Evolutionary conservation across 2,888 invertebrate genomes (phyloP).

Genomic region (Hirudinaria manillensis): DNA sequence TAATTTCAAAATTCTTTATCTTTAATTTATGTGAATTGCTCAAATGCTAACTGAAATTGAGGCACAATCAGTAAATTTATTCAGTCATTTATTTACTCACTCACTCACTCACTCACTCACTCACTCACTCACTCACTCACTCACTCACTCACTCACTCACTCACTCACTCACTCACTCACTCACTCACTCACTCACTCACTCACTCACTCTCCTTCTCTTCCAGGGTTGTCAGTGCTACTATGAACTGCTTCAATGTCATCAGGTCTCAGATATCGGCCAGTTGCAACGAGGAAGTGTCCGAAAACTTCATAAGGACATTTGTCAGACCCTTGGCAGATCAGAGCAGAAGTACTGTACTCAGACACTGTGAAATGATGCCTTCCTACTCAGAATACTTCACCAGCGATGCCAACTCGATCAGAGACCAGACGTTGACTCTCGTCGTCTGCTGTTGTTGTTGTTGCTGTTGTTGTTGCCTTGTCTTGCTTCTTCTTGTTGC

Average conservation of each 20-base stretch:
- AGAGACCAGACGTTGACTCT: no score
- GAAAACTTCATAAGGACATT: constrained; percentile 2
- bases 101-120: not conserved
- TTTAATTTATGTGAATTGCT: no score
- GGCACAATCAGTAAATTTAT: no score
- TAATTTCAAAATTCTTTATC: no score
- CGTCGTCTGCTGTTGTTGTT: no score
- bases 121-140: constrained; percentile 11
- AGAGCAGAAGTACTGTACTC: not conserved
- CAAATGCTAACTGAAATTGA: no score
- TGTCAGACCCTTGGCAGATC: constrained; percentile 1
- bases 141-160: constrained; percentile 16
- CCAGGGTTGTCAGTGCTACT: constrained; percentile 19
- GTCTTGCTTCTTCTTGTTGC: no score
- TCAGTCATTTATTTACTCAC: not conserved
- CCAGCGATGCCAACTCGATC: not conserved
- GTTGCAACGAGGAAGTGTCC: constrained; percentile 20
- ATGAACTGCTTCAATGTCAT: constrained; percentile 26
- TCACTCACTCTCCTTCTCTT: not conserved
- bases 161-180: constrained; percentile 19
- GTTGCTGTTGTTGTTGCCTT: no score
- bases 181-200: constrained; percentile 8
- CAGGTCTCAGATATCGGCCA: not conserved
- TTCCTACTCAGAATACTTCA: constrained; percentile 20
- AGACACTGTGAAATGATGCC: constrained; percentile 14